Evolutionary conservation across 2,113 vertebrate genomes (phyloP).

Genomic region (Megaleporinus macrocephalus): DNA sequence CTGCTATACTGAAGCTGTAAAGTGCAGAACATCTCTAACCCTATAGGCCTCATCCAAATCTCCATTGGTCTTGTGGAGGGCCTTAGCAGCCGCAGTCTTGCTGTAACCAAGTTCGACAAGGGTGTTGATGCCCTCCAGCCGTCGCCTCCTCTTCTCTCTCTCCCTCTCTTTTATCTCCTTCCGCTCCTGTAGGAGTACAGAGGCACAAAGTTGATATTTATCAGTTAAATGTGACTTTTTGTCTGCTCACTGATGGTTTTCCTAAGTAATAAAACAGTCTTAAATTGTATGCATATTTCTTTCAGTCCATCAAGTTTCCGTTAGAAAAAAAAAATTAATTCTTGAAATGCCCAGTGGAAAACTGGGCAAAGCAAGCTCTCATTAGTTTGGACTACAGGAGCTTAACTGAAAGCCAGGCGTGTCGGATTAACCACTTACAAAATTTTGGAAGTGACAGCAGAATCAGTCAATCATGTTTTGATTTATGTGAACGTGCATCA

Average conservation of each 20-base stretch:
- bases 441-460: no score
- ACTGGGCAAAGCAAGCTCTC: no score
- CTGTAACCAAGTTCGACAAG: conserved; percentile 85
- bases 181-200: conserved; percentile 77
- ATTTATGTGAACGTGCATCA: no score
- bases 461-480: no score
- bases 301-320: no score
- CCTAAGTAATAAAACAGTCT: not conserved
- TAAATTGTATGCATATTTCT: no score
- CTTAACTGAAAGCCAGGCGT: no score
- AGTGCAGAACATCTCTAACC: conserved; percentile 63
- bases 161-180: conserved; percentile 83
- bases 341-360: no score
- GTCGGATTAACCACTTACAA: no score
- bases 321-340: no score
- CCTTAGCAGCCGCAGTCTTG: conserved; percentile 80
- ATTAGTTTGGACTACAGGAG: no score
- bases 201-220: not conserved
- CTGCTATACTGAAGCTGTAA: not conserved
- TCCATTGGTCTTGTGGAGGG: conserved; percentile 80
- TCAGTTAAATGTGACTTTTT: not conserved
- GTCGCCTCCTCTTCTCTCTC: conserved; percentile 77
- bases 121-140: conserved; percentile 75
- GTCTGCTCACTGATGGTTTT: not conserved
- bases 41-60: conserved; percentile 82